These are phyloP conservation scores for Pterocles burchelli DNA, from an alignment of 2,113 vertebrate genomes.

Conservation along the genomic window DNA sequence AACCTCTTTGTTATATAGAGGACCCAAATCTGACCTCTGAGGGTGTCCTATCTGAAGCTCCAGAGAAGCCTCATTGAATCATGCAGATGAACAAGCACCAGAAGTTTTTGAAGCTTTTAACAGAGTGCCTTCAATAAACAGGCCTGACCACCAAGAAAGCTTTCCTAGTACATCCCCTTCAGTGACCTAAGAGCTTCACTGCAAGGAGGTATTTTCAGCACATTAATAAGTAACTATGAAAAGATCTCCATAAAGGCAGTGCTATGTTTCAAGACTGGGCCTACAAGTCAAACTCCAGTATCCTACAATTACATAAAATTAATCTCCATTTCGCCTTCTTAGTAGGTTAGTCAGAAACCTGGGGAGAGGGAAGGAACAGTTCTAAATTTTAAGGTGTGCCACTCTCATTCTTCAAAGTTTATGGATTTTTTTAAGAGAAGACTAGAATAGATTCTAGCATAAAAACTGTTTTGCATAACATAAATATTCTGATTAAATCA, in stretches of 20 bases:
- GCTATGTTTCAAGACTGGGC: neutral
- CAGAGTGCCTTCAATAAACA: neutral
- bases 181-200: neutral
- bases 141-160: neutral
- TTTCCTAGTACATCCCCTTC: neutral
- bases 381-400: neutral
- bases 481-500: neutral
- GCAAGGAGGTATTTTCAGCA: constrained; percentile 5
- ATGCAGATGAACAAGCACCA: neutral
- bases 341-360: constrained; percentile 3
- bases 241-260: neutral
- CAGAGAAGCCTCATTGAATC: neutral
- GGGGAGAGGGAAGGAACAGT: neutral
- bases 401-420: neutral
- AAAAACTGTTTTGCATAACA: neutral
- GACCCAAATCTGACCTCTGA: neutral
- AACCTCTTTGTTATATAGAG: neutral
- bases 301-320: constrained; percentile 19
- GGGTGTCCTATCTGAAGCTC: neutral
- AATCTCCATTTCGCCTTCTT: neutral
- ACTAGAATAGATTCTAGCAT: neutral
- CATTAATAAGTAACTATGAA: constrained; percentile 32
- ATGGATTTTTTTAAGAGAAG: neutral
- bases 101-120: neutral
- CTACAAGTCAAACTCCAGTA: neutral